A percentile compares a stretch with the other conserved stretches of the same genome.
These are phyloP conservation scores for Tetheella fluctuosa DNA, from an alignment of 2,888 invertebrate species.

Conservation along the genomic window DNA sequence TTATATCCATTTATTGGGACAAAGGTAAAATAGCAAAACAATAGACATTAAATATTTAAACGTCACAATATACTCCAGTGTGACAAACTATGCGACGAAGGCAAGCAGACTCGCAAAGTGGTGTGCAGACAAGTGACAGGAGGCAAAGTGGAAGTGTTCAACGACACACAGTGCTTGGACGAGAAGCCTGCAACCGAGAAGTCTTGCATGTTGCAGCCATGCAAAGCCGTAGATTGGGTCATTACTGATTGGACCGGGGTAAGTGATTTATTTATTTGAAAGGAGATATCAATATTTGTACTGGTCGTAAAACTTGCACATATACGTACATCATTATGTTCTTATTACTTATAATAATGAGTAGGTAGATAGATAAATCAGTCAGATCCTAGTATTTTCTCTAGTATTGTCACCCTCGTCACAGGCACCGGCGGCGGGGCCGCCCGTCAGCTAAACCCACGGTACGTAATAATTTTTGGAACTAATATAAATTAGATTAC, in stretches of 20 bases:
- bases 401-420: too few species aligned
- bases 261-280: conserved; percentile 56
- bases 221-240: conserved; percentile 96
- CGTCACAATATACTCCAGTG: conserved; percentile 83
- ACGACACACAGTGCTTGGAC: conserved; percentile 86
- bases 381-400: too few species aligned
- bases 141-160: conserved; percentile 87
- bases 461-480: too few species aligned
- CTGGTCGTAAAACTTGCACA: too few species aligned
- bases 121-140: conserved; percentile 89
- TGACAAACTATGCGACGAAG: conserved; percentile 95
- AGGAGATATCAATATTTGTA: background rate
- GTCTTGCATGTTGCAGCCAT: conserved; percentile 90
- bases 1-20: too few species aligned
- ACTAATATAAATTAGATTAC: too few species aligned
- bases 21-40: too few species aligned
- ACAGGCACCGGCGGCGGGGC: too few species aligned
- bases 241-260: conserved; percentile 95
- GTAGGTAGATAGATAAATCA: too few species aligned
- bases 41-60: background rate
- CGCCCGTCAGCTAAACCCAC: too few species aligned
- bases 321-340: too few species aligned
- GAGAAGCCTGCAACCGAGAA: conserved; percentile 89
- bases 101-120: conserved; percentile 91
- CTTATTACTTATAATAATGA: too few species aligned